phyloP scores from a whole-genome alignment of 2,797 vertebrate genomes.

The Hephaestus fuliginosus region DNA sequence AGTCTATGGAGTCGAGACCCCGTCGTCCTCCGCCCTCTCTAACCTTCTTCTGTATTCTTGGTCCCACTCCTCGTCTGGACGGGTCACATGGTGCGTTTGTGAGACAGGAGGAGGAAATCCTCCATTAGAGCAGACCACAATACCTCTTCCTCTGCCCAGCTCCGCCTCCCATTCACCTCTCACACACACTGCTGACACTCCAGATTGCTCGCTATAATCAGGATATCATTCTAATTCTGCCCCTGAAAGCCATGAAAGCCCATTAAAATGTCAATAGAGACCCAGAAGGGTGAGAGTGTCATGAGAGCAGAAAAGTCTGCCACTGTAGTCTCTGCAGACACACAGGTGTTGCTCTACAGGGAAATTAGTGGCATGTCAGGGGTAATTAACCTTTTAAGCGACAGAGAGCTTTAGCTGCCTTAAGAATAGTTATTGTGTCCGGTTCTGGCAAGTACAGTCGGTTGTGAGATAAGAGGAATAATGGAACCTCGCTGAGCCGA shows the following conservation, averaged over 20 bases:
- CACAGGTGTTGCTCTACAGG: constrained; percentile 54
- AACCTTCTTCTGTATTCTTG: constrained; percentile 50
- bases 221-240: constrained; percentile 66
- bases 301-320: constrained; percentile 31
- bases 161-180: constrained; percentile 77
- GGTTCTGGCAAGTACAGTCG: constrained; percentile 42
- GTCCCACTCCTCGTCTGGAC: constrained; percentile 39
- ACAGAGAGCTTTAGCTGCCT: constrained; percentile 39
- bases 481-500: constrained; percentile 17
- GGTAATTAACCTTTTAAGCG: constrained; percentile 63
- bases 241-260: constrained; percentile 62
- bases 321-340: constrained; percentile 4
- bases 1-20: constrained; percentile 44
- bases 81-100: constrained; percentile 68
- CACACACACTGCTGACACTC: constrained; percentile 48
- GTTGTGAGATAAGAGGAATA: constrained; percentile 38
- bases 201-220: constrained; percentile 48
- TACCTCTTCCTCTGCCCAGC: constrained; percentile 71
- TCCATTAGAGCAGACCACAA: constrained; percentile 77
- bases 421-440: constrained; percentile 66
- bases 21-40: constrained; percentile 26
- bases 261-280: constrained; percentile 73
- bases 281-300: constrained; percentile 13
- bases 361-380: constrained; percentile 48
- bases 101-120: constrained; percentile 81